Base-by-base conservation (phyloP, 1,140 invertebrate species). In the Drosophila punjabiensis region DNA sequence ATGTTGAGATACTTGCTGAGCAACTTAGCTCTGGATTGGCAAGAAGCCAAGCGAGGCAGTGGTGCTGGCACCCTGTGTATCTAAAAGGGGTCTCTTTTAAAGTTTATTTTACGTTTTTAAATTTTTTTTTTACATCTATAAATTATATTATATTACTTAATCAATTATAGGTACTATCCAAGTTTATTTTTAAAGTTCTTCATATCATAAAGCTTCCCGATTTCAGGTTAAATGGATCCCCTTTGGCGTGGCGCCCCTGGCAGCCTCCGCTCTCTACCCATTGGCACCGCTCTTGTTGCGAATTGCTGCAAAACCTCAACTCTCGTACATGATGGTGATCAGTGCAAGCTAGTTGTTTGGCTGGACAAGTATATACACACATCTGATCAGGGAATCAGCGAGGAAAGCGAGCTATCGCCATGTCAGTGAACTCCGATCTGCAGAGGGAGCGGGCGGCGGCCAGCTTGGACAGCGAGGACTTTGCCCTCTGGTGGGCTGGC, bases 401-500 rank as follows among this genome's bases (percentile, higher is more conserved):
- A 14, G 16, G 16, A 47, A 33, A 60, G 16, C 52, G 3, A 24
- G 33, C 13, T 35, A 68, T 14, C 37, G 55, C 35, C 55, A 74
- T 74, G 71, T 75, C 71, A 28, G 48, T 68, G 24, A 71, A 69
- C 10, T 48, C 20, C 28, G 97, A 98, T 93, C 93, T 98, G 52
- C 93, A 94, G 79, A 94, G 94, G 61, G 97, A 98, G 93, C 94
- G 97, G 65, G 93, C 95, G 53, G 95, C 95, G 81, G 97, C 96
- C 80, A 96, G 95, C 3, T 97, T 98, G 92, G 94, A 96, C 87
- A 94, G 95, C 9, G 92, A 93, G 69, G 97, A 98, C 93, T 93
- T 98, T 71, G 98, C 96, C 0, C 93, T 96, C 92, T 94, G 97
- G 59, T 94, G 98, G 48, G 97, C 98, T 93, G 97, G 97, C 14